A percentile compares a stretch with the other conserved stretches of the same genome.
Evolutionary conservation across 2,888 invertebrate species (phyloP).

Genomic region (Holacanthella duospinosa): DNA sequence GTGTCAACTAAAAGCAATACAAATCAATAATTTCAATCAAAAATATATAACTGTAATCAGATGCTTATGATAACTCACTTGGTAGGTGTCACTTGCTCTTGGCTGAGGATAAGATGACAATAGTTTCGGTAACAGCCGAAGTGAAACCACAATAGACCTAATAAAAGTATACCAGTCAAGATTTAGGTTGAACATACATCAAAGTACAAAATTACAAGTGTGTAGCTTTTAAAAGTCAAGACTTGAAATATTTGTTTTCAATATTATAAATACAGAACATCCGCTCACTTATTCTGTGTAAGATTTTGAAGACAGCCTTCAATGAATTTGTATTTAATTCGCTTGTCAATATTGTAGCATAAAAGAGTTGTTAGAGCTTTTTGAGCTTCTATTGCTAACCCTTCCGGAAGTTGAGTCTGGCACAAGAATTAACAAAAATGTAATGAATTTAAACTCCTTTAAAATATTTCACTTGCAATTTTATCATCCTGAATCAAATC

Average conservation of each 20-base stretch:
- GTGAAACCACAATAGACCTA: conserved; percentile 78
- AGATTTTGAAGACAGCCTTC: conserved; percentile 87
- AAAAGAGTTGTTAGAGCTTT: conserved; percentile 79
- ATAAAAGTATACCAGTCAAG: conserved; percentile 30
- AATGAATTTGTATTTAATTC: conserved; percentile 85
- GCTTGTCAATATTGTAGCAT: conserved; percentile 79
- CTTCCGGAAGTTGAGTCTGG: conserved; percentile 75
- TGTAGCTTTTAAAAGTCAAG: no score
- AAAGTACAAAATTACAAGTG: conserved; percentile 3
- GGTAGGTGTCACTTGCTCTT: conserved; percentile 48
- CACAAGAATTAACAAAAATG: conserved; percentile 27
- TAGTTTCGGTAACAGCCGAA: conserved; percentile 76
- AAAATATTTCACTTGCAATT: conserved; percentile 52
- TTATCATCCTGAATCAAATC: conserved; percentile 84
- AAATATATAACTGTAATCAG: neutral
- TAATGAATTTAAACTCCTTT: conserved; percentile 4
- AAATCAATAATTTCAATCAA: conserved; percentile 2
- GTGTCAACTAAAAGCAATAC: conserved; percentile 51
- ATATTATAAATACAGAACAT: conserved; percentile 6
- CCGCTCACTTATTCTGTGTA: conserved; percentile 68
- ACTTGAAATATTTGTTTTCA: no score
- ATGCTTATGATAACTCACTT: conserved; percentile 8
- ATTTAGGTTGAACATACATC: no score
- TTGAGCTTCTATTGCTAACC: conserved; percentile 83
- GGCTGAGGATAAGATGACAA: conserved; percentile 84